These are phyloP conservation scores for Platycnemis pennipes DNA, from an alignment of 2,888 invertebrate genomes.

Conservation along the genomic window DNA sequence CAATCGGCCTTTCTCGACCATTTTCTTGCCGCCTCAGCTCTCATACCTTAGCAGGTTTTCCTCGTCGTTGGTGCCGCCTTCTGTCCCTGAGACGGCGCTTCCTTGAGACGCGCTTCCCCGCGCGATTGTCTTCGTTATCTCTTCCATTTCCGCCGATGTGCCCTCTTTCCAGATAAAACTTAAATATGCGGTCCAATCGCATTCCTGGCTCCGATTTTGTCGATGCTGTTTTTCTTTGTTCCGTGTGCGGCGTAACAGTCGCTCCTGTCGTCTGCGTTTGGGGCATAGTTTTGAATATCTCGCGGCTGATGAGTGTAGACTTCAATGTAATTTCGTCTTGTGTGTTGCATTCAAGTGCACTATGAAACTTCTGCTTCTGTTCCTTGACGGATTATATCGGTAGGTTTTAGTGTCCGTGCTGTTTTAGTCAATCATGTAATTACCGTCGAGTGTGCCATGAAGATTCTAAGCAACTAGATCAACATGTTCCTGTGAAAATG, in stretches of 20 bases:
- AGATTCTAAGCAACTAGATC: too few species aligned
- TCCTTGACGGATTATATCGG: too few species aligned
- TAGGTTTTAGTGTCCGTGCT: too few species aligned
- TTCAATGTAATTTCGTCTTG: too few species aligned
- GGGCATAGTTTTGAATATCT: too few species aligned
- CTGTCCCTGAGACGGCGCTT: not conserved
- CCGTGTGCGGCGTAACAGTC: not conserved
- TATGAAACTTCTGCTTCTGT: too few species aligned
- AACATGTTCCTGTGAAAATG: too few species aligned
- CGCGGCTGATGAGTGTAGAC: too few species aligned
- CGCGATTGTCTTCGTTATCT: constrained; percentile 6
- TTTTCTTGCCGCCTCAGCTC: constrained; percentile 6
- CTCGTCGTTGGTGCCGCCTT: not conserved
- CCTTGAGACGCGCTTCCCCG: not conserved
- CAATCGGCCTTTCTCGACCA: not conserved
- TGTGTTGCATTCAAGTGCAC: too few species aligned
- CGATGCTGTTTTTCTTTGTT: not conserved
- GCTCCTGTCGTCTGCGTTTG: too few species aligned
- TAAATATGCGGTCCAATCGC: not conserved
- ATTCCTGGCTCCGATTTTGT: not conserved
- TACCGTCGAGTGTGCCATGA: too few species aligned
- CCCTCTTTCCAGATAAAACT: not conserved
- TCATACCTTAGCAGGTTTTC: not conserved
- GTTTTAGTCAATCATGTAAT: too few species aligned
- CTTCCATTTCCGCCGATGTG: not conserved